A percentile compares a stretch with the other conserved stretches of the same genome.
Conservation (phyloP, 1,140 invertebrate species). For the Diorhabda carinulata region DNA sequence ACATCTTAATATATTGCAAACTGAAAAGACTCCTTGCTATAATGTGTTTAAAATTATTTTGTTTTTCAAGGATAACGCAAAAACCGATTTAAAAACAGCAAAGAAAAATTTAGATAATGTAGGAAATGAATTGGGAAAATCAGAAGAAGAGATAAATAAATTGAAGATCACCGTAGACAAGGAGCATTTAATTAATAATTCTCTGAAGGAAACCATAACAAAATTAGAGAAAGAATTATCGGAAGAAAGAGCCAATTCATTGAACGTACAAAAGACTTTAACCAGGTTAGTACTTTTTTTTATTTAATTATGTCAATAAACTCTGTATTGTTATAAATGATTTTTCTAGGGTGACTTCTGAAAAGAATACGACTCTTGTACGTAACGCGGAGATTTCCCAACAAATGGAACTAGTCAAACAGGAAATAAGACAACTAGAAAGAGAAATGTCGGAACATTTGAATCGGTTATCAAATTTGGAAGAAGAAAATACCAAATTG, state of each 20-base stretch:
- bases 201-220: conserved; percentile 37
- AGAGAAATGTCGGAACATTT: conserved; percentile 56
- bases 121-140: conserved; percentile 42
- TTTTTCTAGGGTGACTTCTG: conserved; percentile 57
- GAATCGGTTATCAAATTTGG: conserved; percentile 50
- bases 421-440: conserved; percentile 63
- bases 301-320: background rate
- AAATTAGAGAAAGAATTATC: conserved; percentile 44
- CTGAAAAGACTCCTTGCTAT: too few species aligned
- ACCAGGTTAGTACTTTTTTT: conserved; percentile 38
- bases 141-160: conserved; percentile 42
- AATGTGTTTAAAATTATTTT: conserved; percentile 5
- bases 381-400: conserved; percentile 82
- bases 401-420: conserved; percentile 68
- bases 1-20: too few species aligned
- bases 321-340: background rate
- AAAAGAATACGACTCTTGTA: conserved; percentile 72
- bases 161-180: conserved; percentile 40
- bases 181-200: conserved; percentile 39
- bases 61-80: conserved; percentile 36
- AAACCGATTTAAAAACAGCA: conserved; percentile 42
- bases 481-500: conserved; percentile 50
- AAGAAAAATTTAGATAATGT: conserved; percentile 45
- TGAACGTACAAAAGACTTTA: conserved; percentile 46
- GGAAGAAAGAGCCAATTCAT: conserved; percentile 42